Percentiles rank a stretch among this genome's conserved stretches.
Conservation (phyloP, 2,888 invertebrate genomes). For the Drosophila kuntzei region DNA sequence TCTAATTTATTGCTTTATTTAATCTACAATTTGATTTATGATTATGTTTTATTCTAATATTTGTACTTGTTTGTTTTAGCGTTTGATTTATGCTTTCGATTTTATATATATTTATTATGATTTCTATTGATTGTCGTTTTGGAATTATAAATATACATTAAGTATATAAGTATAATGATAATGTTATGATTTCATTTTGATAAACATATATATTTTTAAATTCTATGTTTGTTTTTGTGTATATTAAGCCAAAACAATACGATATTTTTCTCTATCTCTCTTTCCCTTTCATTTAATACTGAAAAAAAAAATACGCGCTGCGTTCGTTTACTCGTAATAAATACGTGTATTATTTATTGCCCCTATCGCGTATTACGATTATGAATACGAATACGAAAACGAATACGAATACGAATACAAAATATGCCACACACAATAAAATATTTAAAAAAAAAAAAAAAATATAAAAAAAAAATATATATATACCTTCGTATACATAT, state of each 20-base stretch:
- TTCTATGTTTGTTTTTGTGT: slow-evolving; percentile 68
- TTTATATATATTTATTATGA: slow-evolving; percentile 14
- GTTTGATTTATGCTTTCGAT: slow-evolving; percentile 5
- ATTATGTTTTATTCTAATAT: not conserved
- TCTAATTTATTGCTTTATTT: slow-evolving; percentile 17
- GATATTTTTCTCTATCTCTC: slow-evolving; percentile 81
- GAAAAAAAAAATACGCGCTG: slow-evolving; percentile 59
- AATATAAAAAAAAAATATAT: slow-evolving; percentile 26
- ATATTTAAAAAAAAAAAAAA: slow-evolving; percentile 12
- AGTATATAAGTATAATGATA: slow-evolving; percentile 30
- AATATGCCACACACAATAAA: slow-evolving; percentile 32
- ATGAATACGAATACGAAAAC: slow-evolving; percentile 25
- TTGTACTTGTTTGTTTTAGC: not conserved
- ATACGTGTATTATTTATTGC: slow-evolving; percentile 49
- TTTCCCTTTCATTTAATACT: slow-evolving; percentile 77
- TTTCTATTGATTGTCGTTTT: slow-evolving; percentile 20
- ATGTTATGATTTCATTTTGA: slow-evolving; percentile 7
- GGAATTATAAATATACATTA: slow-evolving; percentile 12
- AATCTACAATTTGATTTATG: not conserved
- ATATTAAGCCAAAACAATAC: slow-evolving; percentile 80
- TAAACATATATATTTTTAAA: slow-evolving; percentile 48
- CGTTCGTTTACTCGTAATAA: slow-evolving; percentile 48
- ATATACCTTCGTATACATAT: slow-evolving; percentile 31
- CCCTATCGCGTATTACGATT: slow-evolving; percentile 39
- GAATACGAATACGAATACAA: slow-evolving; percentile 25